Percentiles rank a stretch among this genome's conserved stretches.
Conservation (phyloP, 2,888 invertebrate genomes). For the Drepanosiphum platanoidis region DNA sequence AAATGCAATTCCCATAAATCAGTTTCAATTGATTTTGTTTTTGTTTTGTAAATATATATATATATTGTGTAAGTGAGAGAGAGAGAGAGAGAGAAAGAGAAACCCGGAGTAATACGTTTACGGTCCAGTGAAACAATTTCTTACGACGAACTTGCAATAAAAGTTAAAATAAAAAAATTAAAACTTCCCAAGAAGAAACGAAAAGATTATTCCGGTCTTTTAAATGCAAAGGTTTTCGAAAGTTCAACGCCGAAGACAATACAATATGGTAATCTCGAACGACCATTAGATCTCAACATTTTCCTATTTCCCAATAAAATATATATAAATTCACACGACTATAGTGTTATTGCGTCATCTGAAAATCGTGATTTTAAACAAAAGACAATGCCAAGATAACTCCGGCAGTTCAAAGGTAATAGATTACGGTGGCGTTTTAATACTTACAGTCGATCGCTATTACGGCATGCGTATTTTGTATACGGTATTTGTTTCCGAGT, state of each 20-base stretch:
- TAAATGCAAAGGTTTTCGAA: slow-evolving; percentile 41
- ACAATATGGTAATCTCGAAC: slow-evolving; percentile 30
- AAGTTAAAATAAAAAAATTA: slow-evolving; percentile 16
- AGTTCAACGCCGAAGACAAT: slow-evolving; percentile 12
- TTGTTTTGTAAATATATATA: slow-evolving; percentile 14
- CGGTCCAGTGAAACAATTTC: slow-evolving; percentile 6
- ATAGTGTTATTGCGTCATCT: neutral
- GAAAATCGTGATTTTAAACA: neutral
- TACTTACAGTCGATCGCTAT: neutral
- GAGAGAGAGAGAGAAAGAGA: neutral
- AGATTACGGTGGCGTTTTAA: neutral
- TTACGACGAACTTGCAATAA: slow-evolving; percentile 7
- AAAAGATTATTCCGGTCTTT: slow-evolving; percentile 29
- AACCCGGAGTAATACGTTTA: slow-evolving; percentile 12
- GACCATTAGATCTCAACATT: neutral
- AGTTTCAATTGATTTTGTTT: slow-evolving; percentile 28
- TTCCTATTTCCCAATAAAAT: neutral
- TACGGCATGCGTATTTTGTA: neutral
- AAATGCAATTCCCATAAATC: slow-evolving; percentile 38
- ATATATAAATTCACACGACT: neutral
- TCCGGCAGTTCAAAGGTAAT: neutral
- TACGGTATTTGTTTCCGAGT: neutral
- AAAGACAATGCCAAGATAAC: neutral
- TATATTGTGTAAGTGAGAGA: neutral
- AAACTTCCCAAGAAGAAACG: neutral